Base-by-base conservation (phyloP, 2,888 invertebrate genomes). In the Pandemis heparana region DNA sequence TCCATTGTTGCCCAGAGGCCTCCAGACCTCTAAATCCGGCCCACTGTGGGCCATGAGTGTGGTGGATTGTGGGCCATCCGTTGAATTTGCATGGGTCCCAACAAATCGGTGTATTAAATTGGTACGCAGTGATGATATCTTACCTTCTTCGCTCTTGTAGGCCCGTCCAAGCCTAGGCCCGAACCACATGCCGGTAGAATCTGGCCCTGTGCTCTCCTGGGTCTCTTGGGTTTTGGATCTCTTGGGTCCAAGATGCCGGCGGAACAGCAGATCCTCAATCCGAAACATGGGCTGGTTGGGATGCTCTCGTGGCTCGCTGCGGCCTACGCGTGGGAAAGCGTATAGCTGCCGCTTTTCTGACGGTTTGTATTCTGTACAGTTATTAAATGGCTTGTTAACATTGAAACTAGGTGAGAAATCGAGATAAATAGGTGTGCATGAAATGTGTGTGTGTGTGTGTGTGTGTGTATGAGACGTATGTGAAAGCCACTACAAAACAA, bases 151-250 rank as follows among this genome's bases (percentile, higher is more conserved):
- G 51, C 78, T 87, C 80, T 91, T 94, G 75, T 90, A 91, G 0
- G 91, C 85, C 75, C 95, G 92, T 71, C 96, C 97, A 38, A 96
- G 89, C 60, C 96, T 90, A 0, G 96, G 96, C 51, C 96, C 97
- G 79, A 96, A 96, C 97, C 96, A 97, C 89, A 96, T 94, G n/a
- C 89, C 91, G 0, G 84, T 81, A 53, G 72, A 79, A 48, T 90
- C 88, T 0, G 78, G 77, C 43, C 84, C 84, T 9, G 80, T 79
- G 16, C 76, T 79, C 63, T 80, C 81, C 14, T 84, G 66, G 53
- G 53, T 53, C 53, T 53, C 53, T n/a, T 53, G 53, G 18, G 53
- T 53, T 18, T 53, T 53, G 3, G 53, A 53, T 9, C 53, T 53
- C 74, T 86, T 85, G 14, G 75, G 78, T 62, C 77, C 79, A 6